phyloP scores from a whole-genome alignment of 2,113 vertebrate genomes.

The Misgurnus anguillicaudatus region DNA sequence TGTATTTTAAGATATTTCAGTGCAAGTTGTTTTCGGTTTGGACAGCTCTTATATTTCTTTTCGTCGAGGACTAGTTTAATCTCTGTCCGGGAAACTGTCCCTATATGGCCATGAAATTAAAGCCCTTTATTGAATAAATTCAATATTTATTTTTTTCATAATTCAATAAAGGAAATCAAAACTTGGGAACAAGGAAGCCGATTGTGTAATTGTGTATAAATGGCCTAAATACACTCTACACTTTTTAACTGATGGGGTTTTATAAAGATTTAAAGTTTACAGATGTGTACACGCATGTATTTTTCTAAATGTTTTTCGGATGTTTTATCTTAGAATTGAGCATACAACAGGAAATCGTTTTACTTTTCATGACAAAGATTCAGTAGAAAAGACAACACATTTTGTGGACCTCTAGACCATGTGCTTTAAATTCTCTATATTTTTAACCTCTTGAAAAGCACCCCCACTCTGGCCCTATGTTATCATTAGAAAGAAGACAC shows the following conservation, averaged over 20 bases:
- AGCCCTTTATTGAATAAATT: background rate
- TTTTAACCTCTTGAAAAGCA: too few species aligned
- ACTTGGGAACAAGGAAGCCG: background rate
- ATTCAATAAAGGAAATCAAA: constrained; percentile 42
- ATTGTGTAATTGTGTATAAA: constrained; percentile 6
- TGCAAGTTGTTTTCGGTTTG: too few species aligned
- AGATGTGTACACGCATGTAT: too few species aligned
- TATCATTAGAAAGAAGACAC: too few species aligned
- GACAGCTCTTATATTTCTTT: too few species aligned
- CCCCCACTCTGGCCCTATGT: too few species aligned
- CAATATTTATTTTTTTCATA: constrained; percentile 15
- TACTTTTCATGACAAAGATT: background rate
- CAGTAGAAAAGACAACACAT: background rate
- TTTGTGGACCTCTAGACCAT: constrained; percentile 14
- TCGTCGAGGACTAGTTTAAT: too few species aligned
- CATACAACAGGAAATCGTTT: background rate
- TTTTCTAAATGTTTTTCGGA: too few species aligned
- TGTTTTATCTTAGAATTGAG: too few species aligned
- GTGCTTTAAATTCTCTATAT: constrained; percentile 4
- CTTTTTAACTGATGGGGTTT: background rate
- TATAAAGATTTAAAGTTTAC: too few species aligned
- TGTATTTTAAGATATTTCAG: too few species aligned
- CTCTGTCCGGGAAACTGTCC: too few species aligned
- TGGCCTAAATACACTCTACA: constrained; percentile 18
- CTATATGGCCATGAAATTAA: constrained; percentile 41